A percentile compares a stretch with the other conserved stretches of the same genome.
phyloP scores from a whole-genome alignment of 2,888 invertebrate genomes.

The Nesidiocoris tenuis region DNA sequence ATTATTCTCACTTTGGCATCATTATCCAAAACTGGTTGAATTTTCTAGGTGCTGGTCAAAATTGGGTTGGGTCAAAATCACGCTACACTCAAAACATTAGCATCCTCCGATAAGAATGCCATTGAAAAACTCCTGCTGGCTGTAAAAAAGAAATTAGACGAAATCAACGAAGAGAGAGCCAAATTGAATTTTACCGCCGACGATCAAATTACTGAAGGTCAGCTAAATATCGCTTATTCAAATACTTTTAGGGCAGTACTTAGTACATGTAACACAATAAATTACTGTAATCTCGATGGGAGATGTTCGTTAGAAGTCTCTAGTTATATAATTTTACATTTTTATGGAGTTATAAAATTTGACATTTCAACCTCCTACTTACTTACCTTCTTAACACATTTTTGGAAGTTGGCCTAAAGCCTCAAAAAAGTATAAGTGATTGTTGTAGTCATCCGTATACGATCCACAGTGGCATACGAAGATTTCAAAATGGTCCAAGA shows the following conservation, averaged over 20 bases:
- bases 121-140: conserved; percentile 42
- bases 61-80: conserved; percentile 40
- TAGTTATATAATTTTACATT: too few species aligned
- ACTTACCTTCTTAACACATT: too few species aligned
- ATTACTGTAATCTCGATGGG: too few species aligned
- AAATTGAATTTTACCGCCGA: conserved; percentile 6
- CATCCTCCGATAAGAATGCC: conserved; percentile 21
- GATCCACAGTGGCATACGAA: conserved; percentile 42
- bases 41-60: conserved; percentile 41
- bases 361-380: too few species aligned
- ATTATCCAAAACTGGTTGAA: too few species aligned
- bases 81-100: conserved; percentile 24
- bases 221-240: too few species aligned
- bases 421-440: too few species aligned
- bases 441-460: conserved; percentile 34
- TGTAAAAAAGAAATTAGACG: conserved; percentile 45
- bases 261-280: not conserved
- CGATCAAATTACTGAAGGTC: conserved; percentile 27
- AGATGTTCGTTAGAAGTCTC: too few species aligned
- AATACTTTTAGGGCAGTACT: too few species aligned
- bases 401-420: too few species aligned
- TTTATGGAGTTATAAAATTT: too few species aligned
- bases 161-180: conserved; percentile 29
- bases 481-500: conserved; percentile 38
- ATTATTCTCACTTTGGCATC: too few species aligned